A percentile compares a stretch with the other conserved stretches of the same genome.
phyloP scores from a whole-genome alignment of 2,888 invertebrate species.

The Rugalucina vietnamica region DNA sequence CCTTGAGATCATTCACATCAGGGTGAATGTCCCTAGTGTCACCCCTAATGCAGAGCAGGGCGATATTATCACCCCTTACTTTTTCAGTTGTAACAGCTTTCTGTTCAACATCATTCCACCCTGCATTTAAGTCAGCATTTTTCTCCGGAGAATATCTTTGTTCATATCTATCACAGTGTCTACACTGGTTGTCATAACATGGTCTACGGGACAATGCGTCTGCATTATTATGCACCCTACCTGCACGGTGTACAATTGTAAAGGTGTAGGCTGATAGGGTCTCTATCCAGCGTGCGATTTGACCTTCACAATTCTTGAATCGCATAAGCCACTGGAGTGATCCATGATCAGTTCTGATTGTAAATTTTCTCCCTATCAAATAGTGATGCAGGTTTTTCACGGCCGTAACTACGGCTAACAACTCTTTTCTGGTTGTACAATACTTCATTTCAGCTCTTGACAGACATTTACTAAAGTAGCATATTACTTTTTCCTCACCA shows the following conservation, averaged over 20 bases:
- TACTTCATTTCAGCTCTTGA: slow-evolving; percentile 22
- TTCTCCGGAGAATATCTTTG: not conserved
- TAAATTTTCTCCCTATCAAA: not conserved
- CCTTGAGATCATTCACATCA: too few relatives aligned
- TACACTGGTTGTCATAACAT: slow-evolving; percentile 1
- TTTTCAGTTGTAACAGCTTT: too few relatives aligned
- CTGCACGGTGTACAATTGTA: slow-evolving; percentile 30
- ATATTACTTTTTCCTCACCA: slow-evolving; percentile 33
- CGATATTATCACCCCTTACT: too few relatives aligned
- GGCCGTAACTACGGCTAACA: slow-evolving; percentile 14
- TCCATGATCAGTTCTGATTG: slow-evolving; percentile 20
- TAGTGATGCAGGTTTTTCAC: slow-evolving; percentile 19
- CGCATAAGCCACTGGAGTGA: slow-evolving; percentile 14
- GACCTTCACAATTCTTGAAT: slow-evolving; percentile 29
- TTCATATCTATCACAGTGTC: not conserved
- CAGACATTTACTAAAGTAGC: slow-evolving; percentile 37
- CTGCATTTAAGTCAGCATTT: not conserved
- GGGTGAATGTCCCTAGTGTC: too few relatives aligned
- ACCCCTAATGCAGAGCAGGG: too few relatives aligned
- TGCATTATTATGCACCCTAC: slow-evolving; percentile 23
- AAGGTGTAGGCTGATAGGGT: slow-evolving; percentile 27
- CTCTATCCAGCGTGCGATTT: slow-evolving; percentile 15
- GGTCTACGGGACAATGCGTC: slow-evolving; percentile 36
- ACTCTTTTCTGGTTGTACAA: slow-evolving; percentile 21
- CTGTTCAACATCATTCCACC: too few relatives aligned